Percentiles rank a stretch among this genome's conserved stretches.
phyloP scores from a whole-genome alignment of 1,140 invertebrate genomes.

The Nautilus pompilius region DNA sequence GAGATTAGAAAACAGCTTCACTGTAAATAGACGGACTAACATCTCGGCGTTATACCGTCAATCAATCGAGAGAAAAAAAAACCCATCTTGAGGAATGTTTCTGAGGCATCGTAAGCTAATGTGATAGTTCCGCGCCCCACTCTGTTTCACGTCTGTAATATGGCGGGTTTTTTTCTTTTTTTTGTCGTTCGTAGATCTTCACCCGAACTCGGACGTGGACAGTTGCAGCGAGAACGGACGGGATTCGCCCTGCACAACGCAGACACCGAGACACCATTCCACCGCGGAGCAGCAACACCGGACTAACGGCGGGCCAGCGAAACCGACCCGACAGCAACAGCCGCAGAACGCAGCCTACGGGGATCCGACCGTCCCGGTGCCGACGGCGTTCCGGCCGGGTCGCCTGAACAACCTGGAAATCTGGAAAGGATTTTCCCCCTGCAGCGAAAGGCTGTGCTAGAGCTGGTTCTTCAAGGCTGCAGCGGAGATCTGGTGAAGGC shows the following conservation, averaged over 20 bases:
- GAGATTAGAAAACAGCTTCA: too few species aligned
- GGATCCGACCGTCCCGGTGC: constrained; percentile 3
- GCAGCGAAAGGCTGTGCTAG: constrained; percentile 77
- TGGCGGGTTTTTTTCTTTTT: neutral
- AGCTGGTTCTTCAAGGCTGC: constrained; percentile 80
- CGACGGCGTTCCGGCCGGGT: constrained; percentile 48
- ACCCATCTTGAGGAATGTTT: too few species aligned
- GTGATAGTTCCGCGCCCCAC: too few species aligned
- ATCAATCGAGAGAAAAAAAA: too few species aligned
- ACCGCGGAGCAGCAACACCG: constrained; percentile 7
- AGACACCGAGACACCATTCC: constrained; percentile 1
- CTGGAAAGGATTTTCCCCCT: constrained; percentile 80
- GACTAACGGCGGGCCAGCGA: neutral
- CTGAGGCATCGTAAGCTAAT: too few species aligned
- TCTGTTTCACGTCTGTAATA: too few species aligned
- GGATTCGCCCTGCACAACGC: constrained; percentile 8
- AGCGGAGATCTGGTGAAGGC: constrained; percentile 80
- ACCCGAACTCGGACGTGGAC: constrained; percentile 12
- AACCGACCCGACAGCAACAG: neutral
- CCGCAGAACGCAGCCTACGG: neutral
- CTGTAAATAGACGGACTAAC: too few species aligned
- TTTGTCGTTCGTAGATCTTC: neutral
- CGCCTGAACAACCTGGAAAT: constrained; percentile 74
- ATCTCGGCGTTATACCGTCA: too few species aligned
- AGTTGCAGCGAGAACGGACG: constrained; percentile 20